phyloP scores from a whole-genome alignment of 2,113 vertebrate species.

The Otus sunia region DNA sequence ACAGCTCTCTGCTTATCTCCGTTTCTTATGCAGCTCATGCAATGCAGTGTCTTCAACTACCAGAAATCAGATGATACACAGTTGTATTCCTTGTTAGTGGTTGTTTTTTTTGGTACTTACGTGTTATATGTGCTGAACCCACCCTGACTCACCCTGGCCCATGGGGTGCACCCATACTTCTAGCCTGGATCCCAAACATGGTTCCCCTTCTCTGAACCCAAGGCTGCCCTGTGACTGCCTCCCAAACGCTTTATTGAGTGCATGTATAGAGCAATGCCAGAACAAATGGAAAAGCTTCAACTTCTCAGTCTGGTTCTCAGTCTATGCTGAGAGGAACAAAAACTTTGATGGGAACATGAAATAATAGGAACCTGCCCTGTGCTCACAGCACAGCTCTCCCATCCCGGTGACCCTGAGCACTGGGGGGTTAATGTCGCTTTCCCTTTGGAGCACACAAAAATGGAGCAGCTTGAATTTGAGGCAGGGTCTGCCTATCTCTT shows the following conservation, averaged over 20 bases:
- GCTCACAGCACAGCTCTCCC: not conserved
- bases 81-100: not conserved
- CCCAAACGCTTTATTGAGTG: rapidly evolving
- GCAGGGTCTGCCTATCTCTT: not conserved
- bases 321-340: not conserved
- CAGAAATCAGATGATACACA: not conserved
- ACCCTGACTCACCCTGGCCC: no score
- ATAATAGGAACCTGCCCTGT: not conserved
- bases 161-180: not conserved
- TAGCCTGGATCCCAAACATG: not conserved
- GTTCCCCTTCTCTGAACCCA: not conserved
- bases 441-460: not conserved
- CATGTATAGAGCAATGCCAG: not conserved
- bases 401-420: not conserved
- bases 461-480: not conserved
- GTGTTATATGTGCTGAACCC: not conserved
- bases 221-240: not conserved
- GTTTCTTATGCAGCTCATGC: no score
- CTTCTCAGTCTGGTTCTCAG: not conserved
- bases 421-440: not conserved
- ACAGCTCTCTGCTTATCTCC: not conserved
- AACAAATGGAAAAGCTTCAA: not conserved
- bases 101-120: not conserved
- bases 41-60: rapidly evolving
- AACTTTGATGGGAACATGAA: not conserved